phyloP scores from a whole-genome alignment of 2,888 invertebrate genomes.

The Leucophenga montana region DNA sequence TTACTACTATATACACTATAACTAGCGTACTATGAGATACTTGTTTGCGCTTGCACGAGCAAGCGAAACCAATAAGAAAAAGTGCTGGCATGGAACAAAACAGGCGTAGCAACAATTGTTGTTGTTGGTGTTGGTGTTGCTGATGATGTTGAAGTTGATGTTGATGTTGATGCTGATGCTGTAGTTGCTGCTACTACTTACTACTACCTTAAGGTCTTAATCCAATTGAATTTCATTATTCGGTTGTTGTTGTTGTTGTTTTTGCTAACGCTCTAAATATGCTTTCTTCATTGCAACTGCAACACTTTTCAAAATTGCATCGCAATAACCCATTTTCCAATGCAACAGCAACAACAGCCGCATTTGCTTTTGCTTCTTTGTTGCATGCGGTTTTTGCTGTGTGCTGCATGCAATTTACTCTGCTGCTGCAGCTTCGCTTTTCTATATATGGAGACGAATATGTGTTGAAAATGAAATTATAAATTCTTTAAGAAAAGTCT shows the following conservation, averaged over 20 bases:
- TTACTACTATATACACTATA: neutral
- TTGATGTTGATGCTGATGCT: neutral
- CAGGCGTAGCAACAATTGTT: neutral
- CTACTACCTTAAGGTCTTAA: constrained; percentile 21
- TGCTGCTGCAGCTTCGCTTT: neutral
- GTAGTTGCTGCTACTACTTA: neutral
- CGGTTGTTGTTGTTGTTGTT: constrained; percentile 7
- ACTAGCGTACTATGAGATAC: neutral
- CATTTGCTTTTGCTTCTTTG: neutral
- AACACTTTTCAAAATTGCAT: neutral
- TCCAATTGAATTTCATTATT: constrained; percentile 12
- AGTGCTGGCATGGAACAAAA: constrained; percentile 5
- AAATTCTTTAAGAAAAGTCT: constrained; percentile 43
- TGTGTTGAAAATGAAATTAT: constrained; percentile 50
- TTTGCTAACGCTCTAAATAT: neutral
- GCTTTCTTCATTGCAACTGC: neutral
- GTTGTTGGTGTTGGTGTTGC: neutral
- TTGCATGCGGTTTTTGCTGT: constrained; percentile 15
- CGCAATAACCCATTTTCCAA: constrained; percentile 18
- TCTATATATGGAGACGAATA: neutral
- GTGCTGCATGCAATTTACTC: neutral
- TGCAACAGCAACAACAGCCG: too few relatives aligned
- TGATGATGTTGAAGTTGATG: too few relatives aligned
- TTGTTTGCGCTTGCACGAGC: neutral
- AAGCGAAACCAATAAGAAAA: too few relatives aligned